phyloP scores from a whole-genome alignment of 2,888 invertebrate genomes.

The Polyploca ridens region DNA sequence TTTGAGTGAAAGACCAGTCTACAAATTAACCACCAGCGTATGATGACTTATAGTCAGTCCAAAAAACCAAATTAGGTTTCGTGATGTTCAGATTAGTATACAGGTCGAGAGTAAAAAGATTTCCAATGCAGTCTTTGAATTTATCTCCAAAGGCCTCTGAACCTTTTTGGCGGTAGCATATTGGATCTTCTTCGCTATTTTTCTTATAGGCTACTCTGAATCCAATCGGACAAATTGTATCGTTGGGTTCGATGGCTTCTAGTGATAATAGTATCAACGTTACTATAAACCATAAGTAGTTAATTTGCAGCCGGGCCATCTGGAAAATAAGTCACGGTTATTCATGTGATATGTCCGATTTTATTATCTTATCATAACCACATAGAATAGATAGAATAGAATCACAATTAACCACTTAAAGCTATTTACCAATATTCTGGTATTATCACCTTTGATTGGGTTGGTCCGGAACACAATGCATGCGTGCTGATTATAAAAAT shows the following conservation, averaged over 20 bases:
- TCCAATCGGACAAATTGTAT: constrained; percentile 65
- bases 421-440: constrained; percentile 40
- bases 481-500: constrained; percentile 19
- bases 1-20: constrained; percentile 65
- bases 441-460: constrained; percentile 42
- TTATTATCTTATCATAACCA: constrained; percentile 46
- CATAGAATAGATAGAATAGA: constrained; percentile 38
- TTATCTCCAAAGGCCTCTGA: constrained; percentile 67
- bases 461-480: constrained; percentile 18
- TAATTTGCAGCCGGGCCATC: constrained; percentile 54
- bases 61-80: constrained; percentile 54
- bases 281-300: constrained; percentile 36
- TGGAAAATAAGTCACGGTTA: constrained; percentile 41
- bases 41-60: constrained; percentile 72
- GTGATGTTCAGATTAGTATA: constrained; percentile 56
- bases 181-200: constrained; percentile 38
- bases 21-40: constrained; percentile 75
- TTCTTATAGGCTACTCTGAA: constrained; percentile 55
- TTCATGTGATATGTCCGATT: constrained; percentile 33
- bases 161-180: constrained; percentile 70
- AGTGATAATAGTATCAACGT: constrained; percentile 43
- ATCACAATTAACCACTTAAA: constrained; percentile 45
- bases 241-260: constrained; percentile 20
- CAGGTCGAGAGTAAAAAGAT: constrained; percentile 60
- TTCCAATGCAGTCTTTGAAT: constrained; percentile 69